Evolutionary conservation across 2,888 invertebrate genomes (phyloP).

Genomic region (Tetanocera ferruginea): DNA sequence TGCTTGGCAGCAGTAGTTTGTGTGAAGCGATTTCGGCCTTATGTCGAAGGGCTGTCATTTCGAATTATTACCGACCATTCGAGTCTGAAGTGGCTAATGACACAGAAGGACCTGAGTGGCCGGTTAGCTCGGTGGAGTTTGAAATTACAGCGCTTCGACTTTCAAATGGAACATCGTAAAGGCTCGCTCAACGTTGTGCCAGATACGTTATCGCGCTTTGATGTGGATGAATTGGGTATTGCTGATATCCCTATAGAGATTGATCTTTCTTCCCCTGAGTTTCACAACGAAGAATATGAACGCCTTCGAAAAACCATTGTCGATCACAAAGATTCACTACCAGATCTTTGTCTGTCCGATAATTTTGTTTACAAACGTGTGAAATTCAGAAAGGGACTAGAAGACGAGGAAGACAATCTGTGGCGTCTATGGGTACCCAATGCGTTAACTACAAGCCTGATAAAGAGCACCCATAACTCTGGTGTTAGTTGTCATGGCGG

Average conservation of each 20-base stretch:
- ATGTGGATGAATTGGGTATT: neutral
- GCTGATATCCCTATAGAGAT: neutral
- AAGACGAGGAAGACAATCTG: too few relatives aligned
- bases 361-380: neutral
- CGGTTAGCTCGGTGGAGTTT: neutral
- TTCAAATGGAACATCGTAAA: too few relatives aligned
- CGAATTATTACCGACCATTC: too few relatives aligned
- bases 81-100: too few relatives aligned
- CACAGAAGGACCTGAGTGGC: too few relatives aligned
- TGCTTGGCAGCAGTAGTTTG: slow-evolving; percentile 26
- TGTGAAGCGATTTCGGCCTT: slow-evolving; percentile 35
- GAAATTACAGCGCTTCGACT: too few relatives aligned
- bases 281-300: neutral
- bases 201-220: too few relatives aligned
- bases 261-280: neutral
- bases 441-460: neutral
- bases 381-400: neutral
- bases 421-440: too few relatives aligned
- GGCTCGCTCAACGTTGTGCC: too few relatives aligned
- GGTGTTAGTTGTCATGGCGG: neutral
- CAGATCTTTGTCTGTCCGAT: slow-evolving; percentile 1
- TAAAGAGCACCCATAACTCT: neutral
- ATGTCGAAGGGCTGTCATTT: too few relatives aligned
- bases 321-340: neutral
- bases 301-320: neutral